Evolutionary conservation across 2,797 vertebrate species (phyloP).

Genomic region (Lacerta bilineata): DNA sequence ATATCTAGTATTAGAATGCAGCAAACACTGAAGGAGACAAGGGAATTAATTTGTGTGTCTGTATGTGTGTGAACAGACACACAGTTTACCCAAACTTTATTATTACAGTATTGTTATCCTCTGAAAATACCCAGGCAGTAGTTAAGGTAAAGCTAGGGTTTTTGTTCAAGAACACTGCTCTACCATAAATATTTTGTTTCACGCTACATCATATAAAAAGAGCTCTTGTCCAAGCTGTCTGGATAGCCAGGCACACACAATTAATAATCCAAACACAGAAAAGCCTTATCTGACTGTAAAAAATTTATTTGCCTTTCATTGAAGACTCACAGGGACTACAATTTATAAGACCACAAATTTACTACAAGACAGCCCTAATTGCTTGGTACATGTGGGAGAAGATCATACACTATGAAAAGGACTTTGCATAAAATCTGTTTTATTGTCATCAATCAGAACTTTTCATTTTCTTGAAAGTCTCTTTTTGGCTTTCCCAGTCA

Average conservation of each 20-base stretch:
- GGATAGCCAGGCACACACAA: neutral
- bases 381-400: neutral
- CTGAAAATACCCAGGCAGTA: neutral
- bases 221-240: neutral
- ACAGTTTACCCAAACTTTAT: neutral
- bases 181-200: neutral
- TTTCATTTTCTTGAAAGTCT: constrained; percentile 32
- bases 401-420: constrained; percentile 14
- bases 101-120: neutral
- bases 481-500: constrained; percentile 8
- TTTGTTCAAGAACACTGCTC: neutral
- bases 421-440: neutral
- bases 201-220: neutral
- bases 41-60: too few species aligned
- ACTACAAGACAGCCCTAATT: neutral
- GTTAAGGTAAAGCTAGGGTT: neutral
- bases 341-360: neutral
- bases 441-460: constrained; percentile 5
- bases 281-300: neutral
- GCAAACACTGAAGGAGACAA: neutral
- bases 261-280: constrained; percentile 10
- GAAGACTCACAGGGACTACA: constrained; percentile 7
- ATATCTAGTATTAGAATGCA: neutral
- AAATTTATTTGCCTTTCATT: constrained; percentile 10
- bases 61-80: neutral